Conservation (phyloP, 2,888 invertebrate genomes). For the Philopedon plagiatum region DNA sequence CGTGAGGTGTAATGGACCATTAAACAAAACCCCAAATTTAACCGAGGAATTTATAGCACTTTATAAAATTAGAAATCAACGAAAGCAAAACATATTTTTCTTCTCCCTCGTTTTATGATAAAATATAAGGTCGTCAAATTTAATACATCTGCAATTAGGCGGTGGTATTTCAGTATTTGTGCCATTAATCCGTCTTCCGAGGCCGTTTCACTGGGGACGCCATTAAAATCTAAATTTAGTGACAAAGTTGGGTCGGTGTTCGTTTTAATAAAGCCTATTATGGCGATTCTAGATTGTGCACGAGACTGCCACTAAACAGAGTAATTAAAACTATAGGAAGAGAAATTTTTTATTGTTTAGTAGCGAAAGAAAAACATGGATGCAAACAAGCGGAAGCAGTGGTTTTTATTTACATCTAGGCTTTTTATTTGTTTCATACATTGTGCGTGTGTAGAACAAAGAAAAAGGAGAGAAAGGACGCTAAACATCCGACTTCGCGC, state of each 20-base stretch:
- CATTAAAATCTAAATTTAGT: conserved; percentile 43
- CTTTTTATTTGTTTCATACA: too few species aligned
- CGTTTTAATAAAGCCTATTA: conserved; percentile 29
- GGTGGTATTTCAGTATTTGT: conserved; percentile 31
- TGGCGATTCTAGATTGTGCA: conserved; percentile 22
- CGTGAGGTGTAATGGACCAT: too few species aligned
- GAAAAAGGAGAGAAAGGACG: too few species aligned
- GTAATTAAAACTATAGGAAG: conserved; percentile 17
- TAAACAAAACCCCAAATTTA: background rate
- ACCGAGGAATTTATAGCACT: background rate
- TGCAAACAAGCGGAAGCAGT: too few species aligned
- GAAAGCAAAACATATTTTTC: conserved; percentile 1
- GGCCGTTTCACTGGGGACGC: conserved; percentile 27
- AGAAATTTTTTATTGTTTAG: background rate
- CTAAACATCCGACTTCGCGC: too few species aligned
- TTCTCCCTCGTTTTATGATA: conserved; percentile 9
- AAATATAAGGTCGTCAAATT: conserved; percentile 10
- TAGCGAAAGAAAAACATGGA: too few species aligned
- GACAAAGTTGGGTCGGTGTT: conserved; percentile 26
- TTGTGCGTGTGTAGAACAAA: too few species aligned
- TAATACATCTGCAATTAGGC: conserved; percentile 23
- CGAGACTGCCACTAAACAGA: conserved; percentile 23
- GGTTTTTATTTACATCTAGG: too few species aligned
- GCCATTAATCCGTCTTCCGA: conserved; percentile 33
- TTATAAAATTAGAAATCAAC: background rate